Percentiles rank a stretch among this genome's conserved stretches.
These are phyloP conservation scores for Lepeophtheirus salmonis DNA, from an alignment of 1,140 invertebrate species.

Conservation along the genomic window DNA sequence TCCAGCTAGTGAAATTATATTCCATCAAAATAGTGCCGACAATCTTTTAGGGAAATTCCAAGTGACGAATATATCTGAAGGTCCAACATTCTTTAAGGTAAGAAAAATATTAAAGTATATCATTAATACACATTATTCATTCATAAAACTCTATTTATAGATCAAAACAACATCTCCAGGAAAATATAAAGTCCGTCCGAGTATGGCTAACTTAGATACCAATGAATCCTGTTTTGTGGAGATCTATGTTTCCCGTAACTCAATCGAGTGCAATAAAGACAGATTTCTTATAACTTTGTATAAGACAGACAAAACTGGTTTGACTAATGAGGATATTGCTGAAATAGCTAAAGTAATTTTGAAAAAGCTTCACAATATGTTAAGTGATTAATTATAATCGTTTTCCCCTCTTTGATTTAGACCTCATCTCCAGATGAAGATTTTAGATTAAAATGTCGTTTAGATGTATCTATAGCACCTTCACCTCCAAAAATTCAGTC, in stretches of 20 bases:
- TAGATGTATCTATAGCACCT: too few species aligned
- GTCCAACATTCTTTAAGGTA: background rate
- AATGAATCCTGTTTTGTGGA: slow-evolving; percentile 26
- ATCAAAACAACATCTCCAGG: slow-evolving; percentile 62
- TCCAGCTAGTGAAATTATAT: background rate
- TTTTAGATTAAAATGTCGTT: too few species aligned
- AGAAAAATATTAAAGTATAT: background rate
- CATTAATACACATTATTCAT: background rate
- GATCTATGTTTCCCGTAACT: slow-evolving; percentile 20
- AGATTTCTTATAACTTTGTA: slow-evolving; percentile 1
- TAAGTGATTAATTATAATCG: too few species aligned
- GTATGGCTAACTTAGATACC: slow-evolving; percentile 46
- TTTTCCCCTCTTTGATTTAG: too few species aligned
- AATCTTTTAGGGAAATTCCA: background rate
- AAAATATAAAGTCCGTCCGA: slow-evolving; percentile 72
- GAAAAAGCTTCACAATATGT: too few species aligned
- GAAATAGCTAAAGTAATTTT: too few species aligned
- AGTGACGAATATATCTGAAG: background rate
- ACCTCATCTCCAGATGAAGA: too few species aligned
- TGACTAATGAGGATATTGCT: too few species aligned
- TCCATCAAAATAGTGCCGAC: background rate
- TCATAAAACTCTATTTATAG: slow-evolving; percentile 30
- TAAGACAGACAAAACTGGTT: too few species aligned
- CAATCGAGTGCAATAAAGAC: slow-evolving; percentile 1
- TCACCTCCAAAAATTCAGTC: too few species aligned